Evolutionary conservation across 2,888 invertebrate species (phyloP), one percentile per base, ranked within the genome.

Genomic region (Eugnorisma glareosa): DNA sequence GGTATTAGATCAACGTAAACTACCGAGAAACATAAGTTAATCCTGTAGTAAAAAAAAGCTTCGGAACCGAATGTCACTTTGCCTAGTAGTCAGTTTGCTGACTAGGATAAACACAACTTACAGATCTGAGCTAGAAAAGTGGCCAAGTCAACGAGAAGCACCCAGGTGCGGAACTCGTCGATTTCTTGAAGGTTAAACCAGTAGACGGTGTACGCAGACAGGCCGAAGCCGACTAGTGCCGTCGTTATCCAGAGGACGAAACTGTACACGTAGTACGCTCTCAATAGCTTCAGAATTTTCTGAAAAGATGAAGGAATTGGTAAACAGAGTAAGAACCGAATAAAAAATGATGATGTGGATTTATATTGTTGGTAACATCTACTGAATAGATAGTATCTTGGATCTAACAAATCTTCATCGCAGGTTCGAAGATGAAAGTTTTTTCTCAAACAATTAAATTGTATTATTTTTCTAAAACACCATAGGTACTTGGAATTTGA

Each of bases 101-200:
- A 24, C 24, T 10, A 51, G 24, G 24, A 51, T 51, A 24, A 24
- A 51, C 24, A 24, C 10, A 51, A 81, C 81, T 81, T 61, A 81
- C 81, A 10, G 7, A 61, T 45, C 48, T 81, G 83, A 21, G 51
- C 35, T 15, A 73, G 10, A 37, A 4, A 64, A 67, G 70, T 76
- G 4, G 67, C 57, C 35, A 84, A 24, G n/a, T 75, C 59, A 13
- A 77, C 72, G 2, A 71, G 63, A 51, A 85, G 79, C 57, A 77
- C 83, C 83, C 83, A 83, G 1, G 59, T 79, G 18, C 79, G 71
- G 15, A 83, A 83, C 13, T 81, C 66, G 48, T 83, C 72, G 18
- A 83, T 78, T n/a, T 40, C 61, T 35, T 83, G 13, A 10, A 63
- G 40, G 28, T 78, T 71, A 51, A n/a, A 81, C 81, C 81, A 83